Conservation (phyloP, 1,140 invertebrate species). For the Octopus bimaculoides region DNA sequence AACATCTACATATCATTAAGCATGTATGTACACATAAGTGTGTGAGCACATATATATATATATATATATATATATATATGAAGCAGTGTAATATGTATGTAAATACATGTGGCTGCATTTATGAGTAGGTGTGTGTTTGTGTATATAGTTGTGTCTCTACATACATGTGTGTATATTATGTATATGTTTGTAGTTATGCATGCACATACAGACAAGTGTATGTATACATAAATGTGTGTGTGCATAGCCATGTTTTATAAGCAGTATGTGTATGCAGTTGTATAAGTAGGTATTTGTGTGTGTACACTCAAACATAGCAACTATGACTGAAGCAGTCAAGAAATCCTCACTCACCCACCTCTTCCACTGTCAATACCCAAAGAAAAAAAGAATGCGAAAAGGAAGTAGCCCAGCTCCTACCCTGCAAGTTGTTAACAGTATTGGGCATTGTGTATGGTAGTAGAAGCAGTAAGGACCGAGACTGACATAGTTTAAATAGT, state of each 20-base stretch:
- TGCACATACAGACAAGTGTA: background rate
- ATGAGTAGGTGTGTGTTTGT: background rate
- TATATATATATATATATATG: background rate
- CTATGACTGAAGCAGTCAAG: too few species aligned
- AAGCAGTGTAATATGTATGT: background rate
- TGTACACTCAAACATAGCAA: too few species aligned
- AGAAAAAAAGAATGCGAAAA: too few species aligned
- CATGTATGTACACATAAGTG: background rate
- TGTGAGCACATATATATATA: background rate
- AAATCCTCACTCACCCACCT: too few species aligned
- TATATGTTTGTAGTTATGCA: background rate
- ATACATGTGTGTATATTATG: background rate
- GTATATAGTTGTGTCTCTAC: background rate
- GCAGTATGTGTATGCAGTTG: background rate
- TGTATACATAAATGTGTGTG: background rate
- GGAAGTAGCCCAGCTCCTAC: too few species aligned
- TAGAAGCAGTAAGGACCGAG: too few species aligned
- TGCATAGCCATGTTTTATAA: background rate
- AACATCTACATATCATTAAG: background rate
- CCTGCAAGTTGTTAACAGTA: too few species aligned
- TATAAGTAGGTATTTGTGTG: background rate
- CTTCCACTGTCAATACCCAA: too few species aligned
- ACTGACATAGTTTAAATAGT: too few species aligned
- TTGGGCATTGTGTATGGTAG: too few species aligned
- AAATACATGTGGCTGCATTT: background rate